A percentile compares a stretch with the other conserved stretches of the same genome.
Evolutionary conservation across 2,113 vertebrate genomes (phyloP).

Genomic region (Benitochromis conjunctus): DNA sequence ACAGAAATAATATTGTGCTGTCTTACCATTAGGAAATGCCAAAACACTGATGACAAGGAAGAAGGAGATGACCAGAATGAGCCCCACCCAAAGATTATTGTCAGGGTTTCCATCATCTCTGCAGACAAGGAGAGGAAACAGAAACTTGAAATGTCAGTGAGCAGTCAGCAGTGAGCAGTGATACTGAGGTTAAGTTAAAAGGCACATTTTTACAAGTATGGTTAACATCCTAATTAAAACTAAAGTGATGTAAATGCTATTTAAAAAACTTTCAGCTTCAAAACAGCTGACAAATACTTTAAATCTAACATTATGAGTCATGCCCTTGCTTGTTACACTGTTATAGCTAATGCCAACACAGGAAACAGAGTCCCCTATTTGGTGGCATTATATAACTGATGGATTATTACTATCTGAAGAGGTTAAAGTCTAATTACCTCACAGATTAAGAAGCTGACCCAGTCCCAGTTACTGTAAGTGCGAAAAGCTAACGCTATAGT

Average conservation of each 20-base stretch:
- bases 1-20: background rate
- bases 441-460: background rate
- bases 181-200: background rate
- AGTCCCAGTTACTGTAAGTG: background rate
- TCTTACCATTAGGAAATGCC: conserved; percentile 96
- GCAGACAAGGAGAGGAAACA: conserved; percentile 32
- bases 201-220: background rate
- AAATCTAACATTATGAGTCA: background rate
- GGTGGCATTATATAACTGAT: background rate
- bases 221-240: background rate
- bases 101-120: conserved; percentile 94
- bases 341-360: background rate
- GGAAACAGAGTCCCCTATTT: background rate
- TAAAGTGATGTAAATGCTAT: background rate
- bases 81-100: conserved; percentile 91
- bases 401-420: background rate
- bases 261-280: background rate
- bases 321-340: background rate
- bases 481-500: background rate
- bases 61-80: conserved; percentile 93
- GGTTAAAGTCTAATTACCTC: background rate
- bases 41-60: conserved; percentile 96
- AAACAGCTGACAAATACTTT: background rate
- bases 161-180: background rate
- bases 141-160: background rate